These are phyloP conservation scores for Myzus persicae DNA, from an alignment of 1,140 invertebrate genomes.

Conservation along the genomic window DNA sequence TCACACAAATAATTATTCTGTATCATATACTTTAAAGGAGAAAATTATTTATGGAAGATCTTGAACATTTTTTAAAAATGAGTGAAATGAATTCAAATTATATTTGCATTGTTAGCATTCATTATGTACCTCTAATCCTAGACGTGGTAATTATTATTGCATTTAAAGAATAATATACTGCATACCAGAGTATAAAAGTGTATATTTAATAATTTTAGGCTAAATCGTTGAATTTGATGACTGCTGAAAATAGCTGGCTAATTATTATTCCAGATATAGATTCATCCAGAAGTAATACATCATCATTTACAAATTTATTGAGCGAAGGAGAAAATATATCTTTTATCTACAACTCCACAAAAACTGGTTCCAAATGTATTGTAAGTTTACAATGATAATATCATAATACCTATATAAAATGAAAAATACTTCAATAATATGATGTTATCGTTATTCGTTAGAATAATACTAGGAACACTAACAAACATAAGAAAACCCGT, in stretches of 20 bases:
- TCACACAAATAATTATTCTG: background rate
- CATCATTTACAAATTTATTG: slow-evolving; percentile 69
- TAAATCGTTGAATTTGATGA: slow-evolving; percentile 72
- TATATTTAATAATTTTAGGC: slow-evolving; percentile 66
- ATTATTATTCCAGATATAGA: slow-evolving; percentile 75
- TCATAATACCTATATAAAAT: background rate
- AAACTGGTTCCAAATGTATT: slow-evolving; percentile 66
- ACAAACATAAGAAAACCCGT: no score
- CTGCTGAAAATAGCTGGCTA: slow-evolving; percentile 79
- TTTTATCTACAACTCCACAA: slow-evolving; percentile 77
- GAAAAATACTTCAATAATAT: background rate
- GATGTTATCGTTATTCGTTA: background rate
- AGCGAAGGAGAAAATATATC: slow-evolving; percentile 84
- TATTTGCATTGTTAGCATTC: slow-evolving; percentile 66
- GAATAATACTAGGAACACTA: no score
- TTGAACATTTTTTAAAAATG: slow-evolving; percentile 37
- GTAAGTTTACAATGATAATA: slow-evolving; percentile 65
- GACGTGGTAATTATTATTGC: slow-evolving; percentile 66
- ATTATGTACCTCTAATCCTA: slow-evolving; percentile 71
- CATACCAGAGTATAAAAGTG: background rate
- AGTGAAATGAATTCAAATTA: slow-evolving; percentile 35
- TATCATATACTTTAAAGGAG: slow-evolving; percentile 19
- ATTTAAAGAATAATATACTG: background rate
- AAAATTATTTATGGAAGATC: slow-evolving; percentile 44
- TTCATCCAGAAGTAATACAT: slow-evolving; percentile 66